phyloP scores from a whole-genome alignment of 2,113 vertebrate genomes.

The Pteropus alecto region DNA sequence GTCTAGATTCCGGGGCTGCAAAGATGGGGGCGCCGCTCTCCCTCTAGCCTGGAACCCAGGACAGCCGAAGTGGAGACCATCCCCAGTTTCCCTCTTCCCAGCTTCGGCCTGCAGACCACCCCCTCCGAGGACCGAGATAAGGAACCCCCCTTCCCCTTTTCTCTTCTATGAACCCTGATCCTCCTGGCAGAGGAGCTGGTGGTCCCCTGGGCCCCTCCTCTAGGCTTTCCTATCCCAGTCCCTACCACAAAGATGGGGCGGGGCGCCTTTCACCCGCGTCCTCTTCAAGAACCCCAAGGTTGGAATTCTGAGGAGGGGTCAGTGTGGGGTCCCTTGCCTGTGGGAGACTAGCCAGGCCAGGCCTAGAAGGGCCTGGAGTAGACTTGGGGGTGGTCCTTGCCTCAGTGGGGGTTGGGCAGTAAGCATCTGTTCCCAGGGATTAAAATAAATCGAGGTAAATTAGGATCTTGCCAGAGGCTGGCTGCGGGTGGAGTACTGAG shows the following conservation, averaged over 20 bases:
- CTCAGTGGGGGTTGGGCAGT: not conserved
- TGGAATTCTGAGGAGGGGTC: not conserved
- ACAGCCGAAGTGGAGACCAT: not conserved
- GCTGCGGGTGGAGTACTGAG: conserved; percentile 16
- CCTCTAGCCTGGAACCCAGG: not conserved
- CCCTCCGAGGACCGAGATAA: not conserved
- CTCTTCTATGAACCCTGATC: not conserved
- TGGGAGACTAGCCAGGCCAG: not conserved
- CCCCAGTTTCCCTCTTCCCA: not conserved
- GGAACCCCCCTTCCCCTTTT: not conserved
- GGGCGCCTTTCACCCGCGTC: not conserved
- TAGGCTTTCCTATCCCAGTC: not conserved
- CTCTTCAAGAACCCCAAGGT: not conserved
- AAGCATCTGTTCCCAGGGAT: conserved; percentile 43
- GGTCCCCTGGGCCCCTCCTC: not conserved
- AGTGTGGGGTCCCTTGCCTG: not conserved
- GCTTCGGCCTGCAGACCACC: not conserved
- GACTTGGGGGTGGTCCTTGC: not conserved
- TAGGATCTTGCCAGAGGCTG: conserved; percentile 38
- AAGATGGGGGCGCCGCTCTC: not conserved
- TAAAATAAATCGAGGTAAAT: conserved; percentile 66
- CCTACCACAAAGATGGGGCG: not conserved
- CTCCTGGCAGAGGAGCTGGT: not conserved
- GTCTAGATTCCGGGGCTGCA: not conserved
- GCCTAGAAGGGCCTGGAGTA: not conserved